A percentile compares a stretch with the other conserved stretches of the same genome.
These are phyloP conservation scores for Capreolus pygargus DNA, from an alignment of 2,113 vertebrate species.

Conservation along the genomic window DNA sequence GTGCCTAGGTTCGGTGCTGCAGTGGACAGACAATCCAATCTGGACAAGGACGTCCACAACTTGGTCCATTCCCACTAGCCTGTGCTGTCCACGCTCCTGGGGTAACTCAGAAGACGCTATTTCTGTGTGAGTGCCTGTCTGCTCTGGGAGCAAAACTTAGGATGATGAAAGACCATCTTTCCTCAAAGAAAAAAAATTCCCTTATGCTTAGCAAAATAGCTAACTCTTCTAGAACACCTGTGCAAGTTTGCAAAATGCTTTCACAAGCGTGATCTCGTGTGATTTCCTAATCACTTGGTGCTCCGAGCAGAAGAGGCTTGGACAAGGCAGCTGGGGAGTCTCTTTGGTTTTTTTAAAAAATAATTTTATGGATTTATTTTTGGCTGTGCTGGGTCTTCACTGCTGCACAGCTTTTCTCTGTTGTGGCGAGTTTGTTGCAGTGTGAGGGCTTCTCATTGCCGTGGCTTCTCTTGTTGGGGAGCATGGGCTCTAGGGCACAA, in stretches of 20 bases:
- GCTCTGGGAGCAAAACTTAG: not conserved
- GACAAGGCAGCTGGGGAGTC: not conserved
- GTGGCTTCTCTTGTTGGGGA: not conserved
- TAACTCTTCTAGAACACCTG: fast-evolving
- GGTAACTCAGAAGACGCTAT: not conserved
- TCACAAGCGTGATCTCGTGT: not conserved
- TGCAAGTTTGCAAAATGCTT: not conserved
- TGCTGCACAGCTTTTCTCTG: not conserved
- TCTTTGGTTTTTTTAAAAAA: not conserved
- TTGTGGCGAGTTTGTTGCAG: not conserved
- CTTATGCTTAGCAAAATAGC: not conserved
- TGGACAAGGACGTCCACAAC: too few species aligned
- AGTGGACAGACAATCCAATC: not conserved
- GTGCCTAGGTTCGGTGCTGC: not conserved
- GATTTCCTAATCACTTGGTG: not conserved
- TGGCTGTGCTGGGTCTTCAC: not conserved
- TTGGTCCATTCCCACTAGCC: not conserved
- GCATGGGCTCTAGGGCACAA: not conserved
- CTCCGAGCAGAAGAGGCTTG: not conserved
- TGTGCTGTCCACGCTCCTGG: fast-evolving
- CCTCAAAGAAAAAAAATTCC: not conserved
- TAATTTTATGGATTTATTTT: not conserved
- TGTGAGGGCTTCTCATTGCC: not conserved
- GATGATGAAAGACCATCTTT: not conserved
- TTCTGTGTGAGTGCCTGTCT: not conserved